A percentile compares a stretch with the other conserved stretches of the same genome.
phyloP scores from a whole-genome alignment of 1,140 invertebrate genomes.

The Megathymus violae region DNA sequence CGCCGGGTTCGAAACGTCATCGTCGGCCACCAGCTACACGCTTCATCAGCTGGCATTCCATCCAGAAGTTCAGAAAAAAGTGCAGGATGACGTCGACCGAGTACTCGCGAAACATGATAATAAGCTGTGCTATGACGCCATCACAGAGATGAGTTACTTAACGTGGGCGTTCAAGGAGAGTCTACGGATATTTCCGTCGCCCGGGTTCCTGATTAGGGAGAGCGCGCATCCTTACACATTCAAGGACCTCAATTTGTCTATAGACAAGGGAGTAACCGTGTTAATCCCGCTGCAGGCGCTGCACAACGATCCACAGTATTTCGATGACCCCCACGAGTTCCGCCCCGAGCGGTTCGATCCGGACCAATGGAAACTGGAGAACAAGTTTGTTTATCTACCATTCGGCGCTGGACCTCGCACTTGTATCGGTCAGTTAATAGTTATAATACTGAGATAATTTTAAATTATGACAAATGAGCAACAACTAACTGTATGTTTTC shows the following conservation, averaged over 20 bases:
- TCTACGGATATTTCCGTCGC: constrained; percentile 79
- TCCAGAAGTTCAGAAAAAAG: constrained; percentile 83
- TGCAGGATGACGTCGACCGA: constrained; percentile 84
- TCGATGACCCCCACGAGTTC: constrained; percentile 82
- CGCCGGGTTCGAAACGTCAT: constrained; percentile 87
- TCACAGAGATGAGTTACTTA: constrained; percentile 80
- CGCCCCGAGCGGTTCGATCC: constrained; percentile 84
- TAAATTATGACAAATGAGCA: no score
- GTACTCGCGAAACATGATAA: no score
- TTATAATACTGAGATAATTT: no score
- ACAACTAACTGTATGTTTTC: no score
- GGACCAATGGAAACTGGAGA: constrained; percentile 56
- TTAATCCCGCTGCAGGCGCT: constrained; percentile 75
- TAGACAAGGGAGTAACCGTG: constrained; percentile 67
- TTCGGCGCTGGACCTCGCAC: constrained; percentile 60
- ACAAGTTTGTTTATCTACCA: constrained; percentile 67
- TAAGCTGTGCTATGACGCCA: constrained; percentile 73
- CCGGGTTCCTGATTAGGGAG: constrained; percentile 65
- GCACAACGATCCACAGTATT: constrained; percentile 84
- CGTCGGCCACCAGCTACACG: constrained; percentile 82
- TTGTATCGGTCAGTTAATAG: constrained; percentile 67
- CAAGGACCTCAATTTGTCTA: constrained; percentile 58
- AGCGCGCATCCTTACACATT: constrained; percentile 77
- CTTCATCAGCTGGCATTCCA: constrained; percentile 84
- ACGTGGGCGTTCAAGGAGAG: constrained; percentile 80